Evolutionary conservation across 2,888 invertebrate species (phyloP), one percentile per base, ranked within the genome.

Genomic region (Scaptomyza caliginosa): DNA sequence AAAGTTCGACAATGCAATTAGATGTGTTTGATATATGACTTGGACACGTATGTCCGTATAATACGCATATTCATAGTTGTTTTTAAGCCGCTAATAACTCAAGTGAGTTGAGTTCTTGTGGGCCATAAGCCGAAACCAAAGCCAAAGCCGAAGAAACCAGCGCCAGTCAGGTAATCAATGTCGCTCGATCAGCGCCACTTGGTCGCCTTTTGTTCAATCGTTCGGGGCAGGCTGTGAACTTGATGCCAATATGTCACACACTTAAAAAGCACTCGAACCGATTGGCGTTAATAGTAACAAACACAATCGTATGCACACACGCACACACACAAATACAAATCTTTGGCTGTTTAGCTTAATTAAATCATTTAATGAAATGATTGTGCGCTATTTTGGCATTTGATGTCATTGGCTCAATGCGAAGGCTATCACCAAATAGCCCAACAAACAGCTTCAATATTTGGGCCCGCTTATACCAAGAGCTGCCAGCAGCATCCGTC

Each of bases 211-310:
- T 79, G 77, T 82, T 70, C 64, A 40, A 67, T 83, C 73, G 85
- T 80, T 66, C 62, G 48, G 49, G 54, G 63, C 74, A 66, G 65
- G 39, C 58, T 76, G 56, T 86, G 83, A 85, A 84, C 87, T 84
- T 87, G 87, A 84, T 69, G 83, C 86, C 83, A 87, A 83, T 83
- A 82, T 86, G 87, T 85, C 87, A 85, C 83, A 85, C 82, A 87
- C 82, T 87, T 66, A 67, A 85, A 77, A 74, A 69, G 67, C 58
- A 84, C 84, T 81, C 58, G 70, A 77, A 62, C 39, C 67, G 65
- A 71, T 70, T 71, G 66, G 40, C 52, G 57, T 67, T 59, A 62
- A 71, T 59, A 42, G 51, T 46, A 74, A 62, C 56, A 65, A 38
- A 50, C 57, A 58, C 24, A 21, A 19, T 59, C 23, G 40, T 49